phyloP scores from a whole-genome alignment of 2,113 vertebrate genomes.

The Gallinago media region DNA sequence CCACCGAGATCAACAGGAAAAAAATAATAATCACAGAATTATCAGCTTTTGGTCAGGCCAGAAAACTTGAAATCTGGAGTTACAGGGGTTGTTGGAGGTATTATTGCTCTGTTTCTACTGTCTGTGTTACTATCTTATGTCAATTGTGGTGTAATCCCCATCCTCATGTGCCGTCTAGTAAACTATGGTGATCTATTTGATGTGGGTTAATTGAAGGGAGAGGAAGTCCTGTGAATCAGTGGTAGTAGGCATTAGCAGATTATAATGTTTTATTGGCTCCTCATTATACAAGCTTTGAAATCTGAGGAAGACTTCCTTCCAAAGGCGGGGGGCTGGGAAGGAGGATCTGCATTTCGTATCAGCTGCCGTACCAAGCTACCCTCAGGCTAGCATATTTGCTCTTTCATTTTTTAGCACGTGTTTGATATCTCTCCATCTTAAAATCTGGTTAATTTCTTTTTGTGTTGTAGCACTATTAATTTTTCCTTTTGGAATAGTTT shows the following conservation, averaged over 20 bases:
- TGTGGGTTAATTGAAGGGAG: slow-evolving; percentile 37
- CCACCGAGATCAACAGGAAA: not conserved
- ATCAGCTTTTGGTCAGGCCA: not conserved
- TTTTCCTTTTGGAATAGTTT: not conserved
- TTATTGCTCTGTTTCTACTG: not conserved
- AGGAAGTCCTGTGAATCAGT: not conserved
- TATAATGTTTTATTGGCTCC: not conserved
- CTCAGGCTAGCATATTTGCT: not conserved
- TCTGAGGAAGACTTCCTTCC: not conserved
- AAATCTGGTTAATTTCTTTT: not conserved
- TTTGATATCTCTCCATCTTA: not conserved
- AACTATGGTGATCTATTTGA: not conserved
- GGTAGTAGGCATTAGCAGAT: not conserved
- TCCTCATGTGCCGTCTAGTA: not conserved
- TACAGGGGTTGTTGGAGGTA: not conserved
- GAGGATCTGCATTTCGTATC: not conserved
- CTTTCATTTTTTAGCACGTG: not conserved
- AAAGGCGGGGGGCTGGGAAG: not conserved
- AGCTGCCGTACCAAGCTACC: not conserved
- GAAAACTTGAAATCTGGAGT: not conserved
- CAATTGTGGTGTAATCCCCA: not conserved
- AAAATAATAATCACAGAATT: not conserved
- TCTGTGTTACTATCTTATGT: not conserved
- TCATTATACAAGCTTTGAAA: slow-evolving; percentile 21
- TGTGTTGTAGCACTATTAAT: not conserved